phyloP scores from a whole-genome alignment of 2,113 vertebrate genomes.

The Grammatotria lemairii region DNA sequence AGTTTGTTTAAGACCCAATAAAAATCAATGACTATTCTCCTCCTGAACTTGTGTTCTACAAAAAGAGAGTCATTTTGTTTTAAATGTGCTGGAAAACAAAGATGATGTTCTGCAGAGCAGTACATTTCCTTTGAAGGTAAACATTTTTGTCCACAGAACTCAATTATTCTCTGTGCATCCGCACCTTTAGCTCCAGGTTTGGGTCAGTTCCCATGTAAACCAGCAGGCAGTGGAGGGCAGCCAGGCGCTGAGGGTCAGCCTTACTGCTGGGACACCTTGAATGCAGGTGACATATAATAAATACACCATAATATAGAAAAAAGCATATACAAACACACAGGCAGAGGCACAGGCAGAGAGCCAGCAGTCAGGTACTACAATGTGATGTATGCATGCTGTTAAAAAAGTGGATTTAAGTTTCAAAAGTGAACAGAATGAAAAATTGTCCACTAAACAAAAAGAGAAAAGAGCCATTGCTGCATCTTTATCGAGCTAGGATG shows the following conservation, averaged over 20 bases:
- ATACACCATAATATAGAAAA: constrained; percentile 4
- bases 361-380: background rate
- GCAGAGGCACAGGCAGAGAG: background rate
- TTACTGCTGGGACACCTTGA: constrained; percentile 44
- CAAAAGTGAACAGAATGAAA: background rate
- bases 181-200: constrained; percentile 67
- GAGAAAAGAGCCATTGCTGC: background rate
- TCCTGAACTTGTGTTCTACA: background rate
- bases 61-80: background rate
- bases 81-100: background rate
- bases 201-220: constrained; percentile 67
- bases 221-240: constrained; percentile 82
- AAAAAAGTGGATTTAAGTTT: background rate
- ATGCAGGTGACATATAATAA: background rate
- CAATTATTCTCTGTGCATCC: background rate
- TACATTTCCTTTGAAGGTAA: constrained; percentile 3
- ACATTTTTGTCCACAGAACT: background rate
- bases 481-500: background rate
- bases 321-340: background rate
- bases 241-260: constrained; percentile 76
- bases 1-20: background rate
- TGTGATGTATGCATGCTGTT: background rate
- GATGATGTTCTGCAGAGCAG: background rate
- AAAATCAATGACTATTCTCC: background rate
- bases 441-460: background rate